Evolutionary conservation across 2,797 vertebrate species (phyloP).

Genomic region (Eidolon dupreanum): DNA sequence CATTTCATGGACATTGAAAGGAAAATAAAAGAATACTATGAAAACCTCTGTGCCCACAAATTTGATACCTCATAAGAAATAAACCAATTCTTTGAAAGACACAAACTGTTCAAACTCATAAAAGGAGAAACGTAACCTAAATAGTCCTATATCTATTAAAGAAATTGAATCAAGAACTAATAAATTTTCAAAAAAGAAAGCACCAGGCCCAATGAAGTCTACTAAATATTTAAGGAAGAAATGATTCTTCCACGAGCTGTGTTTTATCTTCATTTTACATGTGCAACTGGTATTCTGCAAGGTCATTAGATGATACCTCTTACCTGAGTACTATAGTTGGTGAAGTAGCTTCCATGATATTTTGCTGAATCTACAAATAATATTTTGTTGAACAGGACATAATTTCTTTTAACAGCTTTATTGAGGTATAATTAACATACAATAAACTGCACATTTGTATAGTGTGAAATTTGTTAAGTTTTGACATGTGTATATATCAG

Average conservation of each 20-base stretch:
- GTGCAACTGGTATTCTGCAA: background rate
- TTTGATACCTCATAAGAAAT: background rate
- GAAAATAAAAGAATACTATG: background rate
- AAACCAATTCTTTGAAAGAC: background rate
- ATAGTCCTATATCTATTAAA: background rate
- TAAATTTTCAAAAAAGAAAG: background rate
- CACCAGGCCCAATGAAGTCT: background rate
- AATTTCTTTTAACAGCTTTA: slow-evolving; percentile 44
- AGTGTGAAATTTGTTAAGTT: background rate
- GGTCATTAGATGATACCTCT: background rate
- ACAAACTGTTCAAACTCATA: background rate
- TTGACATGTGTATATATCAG: background rate
- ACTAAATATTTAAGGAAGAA: slow-evolving; percentile 11
- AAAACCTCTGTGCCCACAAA: background rate
- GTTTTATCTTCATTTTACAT: background rate
- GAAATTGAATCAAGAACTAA: background rate
- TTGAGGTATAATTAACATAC: background rate
- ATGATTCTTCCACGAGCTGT: background rate
- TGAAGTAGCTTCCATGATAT: background rate
- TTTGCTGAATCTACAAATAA: background rate
- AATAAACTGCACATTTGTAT: background rate
- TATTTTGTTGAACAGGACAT: background rate
- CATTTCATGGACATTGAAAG: background rate
- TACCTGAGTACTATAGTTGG: background rate
- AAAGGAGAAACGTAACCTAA: background rate